These are phyloP conservation scores for Gastrophysa polygoni DNA, from an alignment of 2,888 invertebrate species.

Conservation along the genomic window DNA sequence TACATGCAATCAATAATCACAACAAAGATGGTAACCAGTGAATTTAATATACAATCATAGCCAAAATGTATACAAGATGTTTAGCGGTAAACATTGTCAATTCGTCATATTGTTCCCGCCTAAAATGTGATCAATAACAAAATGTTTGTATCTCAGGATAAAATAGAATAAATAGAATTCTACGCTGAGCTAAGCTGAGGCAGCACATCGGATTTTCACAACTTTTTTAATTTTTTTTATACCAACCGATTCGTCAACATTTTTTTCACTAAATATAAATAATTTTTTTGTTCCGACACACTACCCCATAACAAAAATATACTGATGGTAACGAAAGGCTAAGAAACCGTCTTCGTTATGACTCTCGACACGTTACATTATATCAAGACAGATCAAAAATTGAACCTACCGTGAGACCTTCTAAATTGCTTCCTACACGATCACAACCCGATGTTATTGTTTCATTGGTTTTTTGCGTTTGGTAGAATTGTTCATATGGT, in stretches of 20 bases:
- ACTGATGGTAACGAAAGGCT: not conserved
- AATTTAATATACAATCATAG: not conserved
- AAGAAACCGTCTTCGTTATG: no score
- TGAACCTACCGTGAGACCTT: slow-evolving; percentile 21
- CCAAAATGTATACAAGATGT: not conserved
- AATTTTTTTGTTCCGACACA: slow-evolving; percentile 21
- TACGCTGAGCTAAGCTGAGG: not conserved
- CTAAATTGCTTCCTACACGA: slow-evolving; percentile 10
- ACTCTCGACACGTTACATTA: no score
- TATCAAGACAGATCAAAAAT: slow-evolving; percentile 3
- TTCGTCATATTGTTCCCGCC: not conserved
- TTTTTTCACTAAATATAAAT: slow-evolving; percentile 10
- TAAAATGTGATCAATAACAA: not conserved
- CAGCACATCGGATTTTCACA: slow-evolving; percentile 6
- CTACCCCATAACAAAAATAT: not conserved
- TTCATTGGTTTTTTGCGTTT: slow-evolving; percentile 47
- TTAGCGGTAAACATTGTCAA: not conserved
- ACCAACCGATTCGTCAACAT: slow-evolving; percentile 1
- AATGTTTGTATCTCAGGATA: not conserved
- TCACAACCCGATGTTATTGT: slow-evolving; percentile 37
- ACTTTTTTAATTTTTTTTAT: slow-evolving; percentile 9
- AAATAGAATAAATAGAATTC: slow-evolving; percentile 13
- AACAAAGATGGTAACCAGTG: not conserved
- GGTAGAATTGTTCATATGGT: slow-evolving; percentile 38
- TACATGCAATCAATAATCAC: not conserved